These are phyloP conservation scores for Zoanthus gigantus DNA, from an alignment of 92 coral and sea anemone species.

Conservation along the genomic window DNA sequence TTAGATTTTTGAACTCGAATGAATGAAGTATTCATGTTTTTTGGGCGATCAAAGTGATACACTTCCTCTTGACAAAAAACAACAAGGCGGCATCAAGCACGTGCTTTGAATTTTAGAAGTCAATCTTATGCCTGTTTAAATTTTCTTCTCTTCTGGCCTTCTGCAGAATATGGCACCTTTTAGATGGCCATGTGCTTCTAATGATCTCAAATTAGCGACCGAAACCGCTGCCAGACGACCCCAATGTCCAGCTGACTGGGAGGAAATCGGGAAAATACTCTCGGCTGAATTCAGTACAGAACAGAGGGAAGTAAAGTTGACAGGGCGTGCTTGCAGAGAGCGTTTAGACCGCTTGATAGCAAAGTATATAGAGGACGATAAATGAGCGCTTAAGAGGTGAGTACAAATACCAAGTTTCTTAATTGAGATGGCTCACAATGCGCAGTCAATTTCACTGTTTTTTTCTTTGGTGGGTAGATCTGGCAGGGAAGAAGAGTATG, in stretches of 20 bases:
- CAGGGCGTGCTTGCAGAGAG: neutral
- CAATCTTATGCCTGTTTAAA: conserved; percentile 16
- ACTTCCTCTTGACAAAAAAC: conserved; percentile 43
- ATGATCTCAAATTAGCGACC: neutral
- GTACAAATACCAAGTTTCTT: conserved; percentile 24
- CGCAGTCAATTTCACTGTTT: neutral
- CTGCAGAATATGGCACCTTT: neutral
- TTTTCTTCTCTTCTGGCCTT: neutral
- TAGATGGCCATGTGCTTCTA: neutral
- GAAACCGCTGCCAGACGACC: neutral
- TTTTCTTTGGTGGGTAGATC: conserved; percentile 46
- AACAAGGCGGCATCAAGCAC: conserved; percentile 34
- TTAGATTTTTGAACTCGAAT: conserved; percentile 46
- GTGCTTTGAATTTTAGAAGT: too few relatives aligned
- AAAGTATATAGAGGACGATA: neutral
- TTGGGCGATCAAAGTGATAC: conserved; percentile 41
- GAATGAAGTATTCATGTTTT: conserved; percentile 24
- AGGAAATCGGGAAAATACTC: neutral
- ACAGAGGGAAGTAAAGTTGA: neutral
- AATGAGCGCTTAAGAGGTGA: neutral
- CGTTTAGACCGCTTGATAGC: neutral
- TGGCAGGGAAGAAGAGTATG: conserved; percentile 47
- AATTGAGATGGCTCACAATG: neutral
- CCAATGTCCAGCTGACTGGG: neutral
- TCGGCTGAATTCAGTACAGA: neutral